Conservation (phyloP, 2,113 vertebrate species). For the Ochotona princeps region DNA sequence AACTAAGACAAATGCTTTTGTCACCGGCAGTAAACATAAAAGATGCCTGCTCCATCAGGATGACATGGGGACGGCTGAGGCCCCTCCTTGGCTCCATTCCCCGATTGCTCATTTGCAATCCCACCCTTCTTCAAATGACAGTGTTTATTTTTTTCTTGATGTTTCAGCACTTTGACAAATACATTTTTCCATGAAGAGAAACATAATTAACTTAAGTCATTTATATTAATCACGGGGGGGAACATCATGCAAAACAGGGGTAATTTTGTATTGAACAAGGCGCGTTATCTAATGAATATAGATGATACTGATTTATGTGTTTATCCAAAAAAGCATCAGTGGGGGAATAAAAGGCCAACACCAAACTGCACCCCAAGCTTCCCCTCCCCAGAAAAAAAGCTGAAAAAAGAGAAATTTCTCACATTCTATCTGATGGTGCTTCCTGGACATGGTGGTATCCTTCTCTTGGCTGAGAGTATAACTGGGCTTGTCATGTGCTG, state of each 20-base stretch:
- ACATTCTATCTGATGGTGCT: slow-evolving; percentile 73
- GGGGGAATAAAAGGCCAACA: background rate
- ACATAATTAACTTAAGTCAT: slow-evolving; percentile 88
- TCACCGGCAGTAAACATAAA: slow-evolving; percentile 62
- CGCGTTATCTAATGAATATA: slow-evolving; percentile 84
- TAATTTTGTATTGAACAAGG: slow-evolving; percentile 85
- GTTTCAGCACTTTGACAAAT: slow-evolving; percentile 85
- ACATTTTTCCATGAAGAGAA: slow-evolving; percentile 86
- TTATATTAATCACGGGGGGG: slow-evolving; percentile 88
- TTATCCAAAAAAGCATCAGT: slow-evolving; percentile 80
- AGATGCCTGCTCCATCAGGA: slow-evolving; percentile 58
- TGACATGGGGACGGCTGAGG: background rate
- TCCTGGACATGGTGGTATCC: slow-evolving; percentile 62
- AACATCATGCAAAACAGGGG: slow-evolving; percentile 81
- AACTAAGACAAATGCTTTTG: slow-evolving; percentile 79
- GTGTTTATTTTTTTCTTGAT: slow-evolving; percentile 83
- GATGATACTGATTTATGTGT: slow-evolving; percentile 88
- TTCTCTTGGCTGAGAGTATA: slow-evolving; percentile 68
- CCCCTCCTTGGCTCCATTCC: background rate
- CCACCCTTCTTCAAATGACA: slow-evolving; percentile 61
- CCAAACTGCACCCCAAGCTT: background rate
- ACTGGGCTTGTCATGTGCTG: slow-evolving; percentile 68
- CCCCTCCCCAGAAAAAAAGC: background rate
- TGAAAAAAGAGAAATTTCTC: background rate
- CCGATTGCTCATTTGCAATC: slow-evolving; percentile 66